phyloP scores from a whole-genome alignment of 2,797 vertebrate genomes.

The Phylloscopus collybita region DNA sequence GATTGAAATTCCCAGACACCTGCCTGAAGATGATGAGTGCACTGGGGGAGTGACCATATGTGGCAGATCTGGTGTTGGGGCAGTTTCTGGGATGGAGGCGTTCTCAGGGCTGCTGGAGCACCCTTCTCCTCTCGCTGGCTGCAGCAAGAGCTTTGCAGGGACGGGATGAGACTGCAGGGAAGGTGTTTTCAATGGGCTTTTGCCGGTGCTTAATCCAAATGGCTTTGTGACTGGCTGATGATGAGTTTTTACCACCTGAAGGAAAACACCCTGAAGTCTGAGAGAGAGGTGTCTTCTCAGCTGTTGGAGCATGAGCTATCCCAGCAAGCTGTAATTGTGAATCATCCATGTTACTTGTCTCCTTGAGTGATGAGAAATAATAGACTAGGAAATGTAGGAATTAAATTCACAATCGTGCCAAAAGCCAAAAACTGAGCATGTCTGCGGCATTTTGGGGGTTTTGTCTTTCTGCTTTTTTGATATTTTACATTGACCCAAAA shows the following conservation, averaged over 20 bases:
- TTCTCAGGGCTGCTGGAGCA: not conserved
- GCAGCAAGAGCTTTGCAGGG: not conserved
- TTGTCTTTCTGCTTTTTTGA: not conserved
- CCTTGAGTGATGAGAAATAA: conserved; percentile 15
- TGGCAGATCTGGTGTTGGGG: not conserved
- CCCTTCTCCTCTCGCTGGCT: accelerated
- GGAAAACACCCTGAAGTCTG: not conserved
- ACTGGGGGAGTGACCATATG: not conserved
- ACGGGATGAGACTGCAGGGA: not conserved
- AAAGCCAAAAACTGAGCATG: not conserved
- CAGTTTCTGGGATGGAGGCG: not conserved
- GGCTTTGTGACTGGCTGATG: not conserved
- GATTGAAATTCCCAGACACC: not conserved
- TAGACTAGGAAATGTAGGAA: conserved; percentile 9
- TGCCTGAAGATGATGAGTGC: not conserved
- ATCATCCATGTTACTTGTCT: not conserved
- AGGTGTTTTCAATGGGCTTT: not conserved
- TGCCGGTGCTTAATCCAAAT: not conserved
- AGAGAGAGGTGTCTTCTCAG: not conserved
- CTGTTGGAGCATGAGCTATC: not conserved
- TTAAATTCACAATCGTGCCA: conserved; percentile 16
- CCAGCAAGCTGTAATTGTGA: not conserved
- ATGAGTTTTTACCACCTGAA: conserved; percentile 10
- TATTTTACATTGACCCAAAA: not conserved
- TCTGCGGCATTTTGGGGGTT: not conserved